These are phyloP conservation scores for Philaethria dido DNA, from an alignment of 2,888 invertebrate species.

Conservation along the genomic window DNA sequence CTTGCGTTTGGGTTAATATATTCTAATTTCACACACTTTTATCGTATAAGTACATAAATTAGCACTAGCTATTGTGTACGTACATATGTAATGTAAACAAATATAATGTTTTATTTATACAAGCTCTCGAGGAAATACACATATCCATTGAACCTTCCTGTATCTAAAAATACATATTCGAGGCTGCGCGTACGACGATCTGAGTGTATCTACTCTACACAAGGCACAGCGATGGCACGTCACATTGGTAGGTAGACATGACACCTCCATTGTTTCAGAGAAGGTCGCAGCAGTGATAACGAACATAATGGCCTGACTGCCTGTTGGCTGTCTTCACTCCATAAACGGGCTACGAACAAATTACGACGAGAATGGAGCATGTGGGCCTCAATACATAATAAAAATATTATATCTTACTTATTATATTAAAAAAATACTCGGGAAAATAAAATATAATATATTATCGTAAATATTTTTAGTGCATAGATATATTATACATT, in stretches of 20 bases:
- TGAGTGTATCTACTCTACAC: constrained; percentile 42
- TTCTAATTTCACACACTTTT: not conserved
- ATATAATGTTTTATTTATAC: constrained; percentile 53
- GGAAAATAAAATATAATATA: no score
- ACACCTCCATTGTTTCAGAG: constrained; percentile 59
- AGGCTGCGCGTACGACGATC: constrained; percentile 75
- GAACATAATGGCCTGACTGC: constrained; percentile 42
- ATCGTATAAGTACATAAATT: not conserved
- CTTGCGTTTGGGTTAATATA: not conserved
- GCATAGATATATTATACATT: no score
- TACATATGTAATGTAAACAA: constrained; percentile 8
- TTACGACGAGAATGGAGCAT: constrained; percentile 12
- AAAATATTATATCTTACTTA: no score
- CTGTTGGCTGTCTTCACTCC: constrained; percentile 37
- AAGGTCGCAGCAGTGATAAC: constrained; percentile 60
- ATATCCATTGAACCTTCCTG: constrained; percentile 72
- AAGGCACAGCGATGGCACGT: constrained; percentile 33
- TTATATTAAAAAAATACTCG: no score
- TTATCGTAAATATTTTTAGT: no score
- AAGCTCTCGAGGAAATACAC: constrained; percentile 66
- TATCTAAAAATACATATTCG: constrained; percentile 77
- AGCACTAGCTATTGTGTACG: constrained; percentile 7
- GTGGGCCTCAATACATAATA: no score
- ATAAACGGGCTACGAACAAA: constrained; percentile 24
- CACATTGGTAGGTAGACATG: constrained; percentile 34